Evolutionary conservation across 92 coral and sea anemone species (phyloP), one percentile per base, ranked within the genome.

Genomic region (Meandrina meandrites): DNA sequence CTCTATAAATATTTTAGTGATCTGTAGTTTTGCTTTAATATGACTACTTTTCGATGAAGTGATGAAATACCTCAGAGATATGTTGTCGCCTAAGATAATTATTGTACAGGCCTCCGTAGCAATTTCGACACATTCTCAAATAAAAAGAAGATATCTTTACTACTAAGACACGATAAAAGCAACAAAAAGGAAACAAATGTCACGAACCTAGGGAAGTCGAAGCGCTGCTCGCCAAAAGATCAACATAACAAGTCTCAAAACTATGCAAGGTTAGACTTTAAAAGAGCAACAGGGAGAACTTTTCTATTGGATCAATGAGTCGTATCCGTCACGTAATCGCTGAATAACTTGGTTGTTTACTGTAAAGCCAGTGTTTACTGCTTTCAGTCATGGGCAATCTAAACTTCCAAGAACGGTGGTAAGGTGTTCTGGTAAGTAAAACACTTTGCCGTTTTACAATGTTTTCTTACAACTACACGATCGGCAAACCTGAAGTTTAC

Each of bases 311-410:
- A 40, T 47, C 48, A 47, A 15, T 74, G 36, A 83, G 57, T 57
- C 54, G 57, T 34, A 51, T 72, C 71, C 71, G 87, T 83, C 87
- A 83, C 87, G 87, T 50, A 83, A 83, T 83, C 79, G 12, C 21
- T 21, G 19, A 53, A 68, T 40, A 45, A 76, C 60, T 45, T 40
- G n/a, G 19, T 79, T 80, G 73, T 40, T 64, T 22, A 79, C 48
- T 32, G 53, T 5, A 60, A 7, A 35, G 78, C 48, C 78, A 73
- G 22, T 40, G 13, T 15, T 5, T 16, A 35, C 37, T 31, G 47
- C 76, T 32, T 51, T 71, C 53, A 48, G 79, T 4, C 40, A 17
- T 81, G 62, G 3, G 27, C 8, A 60, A 67, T 45, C 21, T 15
- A 37, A 60, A 18, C 58, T 73, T 83, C 53, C 17, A 8, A 40